These are phyloP conservation scores for Dasysyrphus albostriatus DNA, from an alignment of 2,888 invertebrate genomes.

Conservation along the genomic window DNA sequence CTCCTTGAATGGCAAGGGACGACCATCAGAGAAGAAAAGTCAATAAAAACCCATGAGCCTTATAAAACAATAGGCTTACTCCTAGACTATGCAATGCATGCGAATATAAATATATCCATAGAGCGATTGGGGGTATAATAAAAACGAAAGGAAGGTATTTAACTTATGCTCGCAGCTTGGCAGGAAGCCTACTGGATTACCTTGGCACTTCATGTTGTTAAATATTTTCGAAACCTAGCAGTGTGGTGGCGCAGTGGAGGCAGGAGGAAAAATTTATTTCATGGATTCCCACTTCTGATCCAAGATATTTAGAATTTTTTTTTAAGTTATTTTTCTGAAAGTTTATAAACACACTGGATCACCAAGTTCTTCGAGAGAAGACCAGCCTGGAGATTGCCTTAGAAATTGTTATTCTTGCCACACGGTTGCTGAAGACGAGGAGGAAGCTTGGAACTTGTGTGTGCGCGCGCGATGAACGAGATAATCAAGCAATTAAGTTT, in stretches of 20 bases:
- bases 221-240: slow-evolving; percentile 54
- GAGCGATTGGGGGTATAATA: slow-evolving; percentile 13
- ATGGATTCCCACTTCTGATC: slow-evolving; percentile 55
- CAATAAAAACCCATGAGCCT: slow-evolving; percentile 72
- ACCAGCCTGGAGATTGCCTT: slow-evolving; percentile 15
- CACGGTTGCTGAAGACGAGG: slow-evolving; percentile 21
- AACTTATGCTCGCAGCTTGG: slow-evolving; percentile 67
- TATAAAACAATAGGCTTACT: slow-evolving; percentile 67
- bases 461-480: slow-evolving; percentile 75
- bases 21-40: slow-evolving; percentile 53
- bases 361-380: slow-evolving; percentile 38
- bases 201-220: slow-evolving; percentile 68
- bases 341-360: slow-evolving; percentile 34
- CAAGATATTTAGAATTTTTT: slow-evolving; percentile 67
- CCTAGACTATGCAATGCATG: slow-evolving; percentile 20
- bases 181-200: slow-evolving; percentile 75
- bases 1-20: slow-evolving; percentile 22
- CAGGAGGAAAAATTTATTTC: slow-evolving; percentile 63
- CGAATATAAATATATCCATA: background rate
- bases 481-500: slow-evolving; percentile 77
- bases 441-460: slow-evolving; percentile 49
- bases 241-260: background rate
- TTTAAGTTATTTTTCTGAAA: slow-evolving; percentile 25
- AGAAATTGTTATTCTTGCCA: slow-evolving; percentile 39
- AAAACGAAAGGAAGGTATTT: slow-evolving; percentile 64